Base-by-base conservation (phyloP, 1,140 invertebrate genomes). In the Bombus ignitus region DNA sequence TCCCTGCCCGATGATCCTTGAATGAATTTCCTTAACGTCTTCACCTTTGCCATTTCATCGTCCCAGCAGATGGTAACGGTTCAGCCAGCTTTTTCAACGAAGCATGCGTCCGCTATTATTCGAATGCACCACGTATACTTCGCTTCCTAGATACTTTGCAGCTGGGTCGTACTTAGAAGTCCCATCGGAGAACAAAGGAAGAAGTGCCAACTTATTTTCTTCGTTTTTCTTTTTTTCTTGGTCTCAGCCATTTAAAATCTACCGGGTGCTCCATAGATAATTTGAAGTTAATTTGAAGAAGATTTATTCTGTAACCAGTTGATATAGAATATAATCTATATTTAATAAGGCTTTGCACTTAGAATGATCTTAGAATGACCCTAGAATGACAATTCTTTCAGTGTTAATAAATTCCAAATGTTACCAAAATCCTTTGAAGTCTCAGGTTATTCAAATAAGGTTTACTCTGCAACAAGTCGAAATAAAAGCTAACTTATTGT, bases 161-260 rank as follows among this genome's bases (percentile, higher is more conserved):
- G 37, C 8, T 32, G 2, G 8, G 28, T 39, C 22, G 9, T 72
- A 42, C 79, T 72, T 70, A 3, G 22, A 39, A 65, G 25, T 35
- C 18, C 32, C 12, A 37, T 32, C 35, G n/a, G 68, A n/a, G 42
- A 32, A 81, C 44, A 73, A 81, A 73, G 22, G 68, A 2, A 53
- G 44, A 75, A 75, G 37, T n/a, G 66, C 18, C 79, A 71, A 71
- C 70, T 81, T 81, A 81, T 62, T 62, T 62, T 18, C 47, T 35
- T 22, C 9, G 32, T 2, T 22, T 53, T 53, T 0, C 78, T 25
- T 25, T n/a, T 39, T 35, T 12, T 57, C 70, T 25, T 4, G 0
- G 32, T 5, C 4, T 72, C 4, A 1, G 18, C 44, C 72, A 53
- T 53, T 2, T 35, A 37, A 10, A 25, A 35, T 37, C 3, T 35